Base-by-base conservation (phyloP, 2,888 invertebrate species). In the Steinernema carpocapsae region DNA sequence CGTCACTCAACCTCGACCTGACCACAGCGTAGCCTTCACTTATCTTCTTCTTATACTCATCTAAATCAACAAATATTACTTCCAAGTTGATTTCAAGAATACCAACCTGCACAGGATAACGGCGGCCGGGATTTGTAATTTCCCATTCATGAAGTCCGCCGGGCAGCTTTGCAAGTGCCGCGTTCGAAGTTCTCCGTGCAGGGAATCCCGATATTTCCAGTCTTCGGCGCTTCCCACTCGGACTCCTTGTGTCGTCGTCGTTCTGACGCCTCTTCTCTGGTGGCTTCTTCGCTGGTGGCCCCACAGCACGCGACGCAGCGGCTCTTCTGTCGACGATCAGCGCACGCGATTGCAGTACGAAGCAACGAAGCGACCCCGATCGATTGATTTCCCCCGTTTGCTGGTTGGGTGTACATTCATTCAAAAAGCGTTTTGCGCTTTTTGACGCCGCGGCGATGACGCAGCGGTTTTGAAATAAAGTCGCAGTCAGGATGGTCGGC, bases 41-140 rank as follows among this genome's bases (percentile, higher is more conserved):
- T 71, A 89, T 89, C 77, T 89, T 89, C 83, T 89, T 89, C 80
- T 89, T 89, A 43, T 89, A 80, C 79, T 89, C 89, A 83, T 89
- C 89, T 89, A 77, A 71, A 81, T 72, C 32, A 64, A 24, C 24
- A 73, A 43, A 10, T 71, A 71, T 19, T 24, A 72, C 32, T 22
- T 12, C 22, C 7, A 46, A n/a, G 12, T 29, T 32, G 7, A 12
- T 56, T 22, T 51, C 37, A 10, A 6, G 19, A 70, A 59, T 75
- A 52, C 72, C 24, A 37, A 85, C 86, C 86, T 74, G 86, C 83
- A 73, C 86, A 86, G 0, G 85, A 84, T 26, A 84, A 82, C 17
- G 79, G 76, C 32, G 86, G 86, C 37, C 86, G 76, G 7, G 86
- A 86, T 73, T 86, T 86, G 76, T 85, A 86, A 71, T 86, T 85